Base-by-base conservation (phyloP, 2,113 vertebrate species). In the Crocuta crocuta region DNA sequence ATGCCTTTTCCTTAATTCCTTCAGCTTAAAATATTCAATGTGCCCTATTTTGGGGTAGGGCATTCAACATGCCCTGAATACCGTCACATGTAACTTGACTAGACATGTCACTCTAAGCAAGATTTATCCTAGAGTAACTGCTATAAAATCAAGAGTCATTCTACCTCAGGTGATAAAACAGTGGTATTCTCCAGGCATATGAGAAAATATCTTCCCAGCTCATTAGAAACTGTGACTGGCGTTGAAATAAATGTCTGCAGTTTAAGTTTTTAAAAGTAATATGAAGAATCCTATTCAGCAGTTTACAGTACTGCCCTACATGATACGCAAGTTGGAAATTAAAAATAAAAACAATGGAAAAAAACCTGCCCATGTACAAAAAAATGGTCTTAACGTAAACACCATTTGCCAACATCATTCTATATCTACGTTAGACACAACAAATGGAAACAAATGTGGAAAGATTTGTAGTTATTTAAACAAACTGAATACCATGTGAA, bases 401-500 rank as follows among this genome's bases (percentile, higher is more conserved):
- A 96, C 21, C 91, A 63, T 15, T 95, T 98, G 80, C 65, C 73
- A 91, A 92, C 26, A 97, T 76, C 58, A 89, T 61, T 43, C 85
- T 94, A 83, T 79, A 88, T 89, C 24, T 0, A 6, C 43, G 94
- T 93, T 93, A 94, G 89, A 97, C 91, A 93, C 90, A 93, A 78
- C 65, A 97, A 95, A 97, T 93, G 43, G 23, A 97, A 98, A 97
- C 24, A 63, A 98, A 91, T 68, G 83, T 97, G 94, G 76, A 93
- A 92, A 92, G 94, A 35, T 94, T 53, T 43, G 91, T 85, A 92
- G 13, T 81, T 95, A 98, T 81, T 96, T 97, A 95, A 98, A 97
- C 97, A 76, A 89, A 96, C 28, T 33, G 87, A 95, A 96, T 48
- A 91, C 58, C 45, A 94, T 90, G 83, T 95, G 84, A 94, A 97